Conservation (phyloP, 1,140 invertebrate species). For the Armadillidium nasatum region DNA sequence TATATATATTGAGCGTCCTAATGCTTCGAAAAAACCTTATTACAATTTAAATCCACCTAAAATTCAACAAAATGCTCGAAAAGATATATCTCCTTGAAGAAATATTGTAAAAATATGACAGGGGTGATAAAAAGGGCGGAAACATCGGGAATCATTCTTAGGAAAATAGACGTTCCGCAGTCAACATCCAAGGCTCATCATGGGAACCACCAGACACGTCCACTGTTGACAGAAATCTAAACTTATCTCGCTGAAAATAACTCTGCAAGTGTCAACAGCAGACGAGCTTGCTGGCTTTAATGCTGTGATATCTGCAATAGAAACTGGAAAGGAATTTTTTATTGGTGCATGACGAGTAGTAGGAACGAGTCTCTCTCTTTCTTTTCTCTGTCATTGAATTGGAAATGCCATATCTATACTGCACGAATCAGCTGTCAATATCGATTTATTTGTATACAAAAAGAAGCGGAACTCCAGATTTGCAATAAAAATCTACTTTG, state of each 20-base stretch:
- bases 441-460: slow-evolving; percentile 7
- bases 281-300: slow-evolving; percentile 10
- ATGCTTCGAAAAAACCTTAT: slow-evolving; percentile 1
- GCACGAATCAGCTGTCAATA: background rate
- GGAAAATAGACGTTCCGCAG: background rate
- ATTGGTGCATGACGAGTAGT: slow-evolving; percentile 3
- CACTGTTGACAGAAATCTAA: background rate
- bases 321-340: slow-evolving; percentile 8
- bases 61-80: slow-evolving; percentile 13
- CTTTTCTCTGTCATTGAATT: background rate
- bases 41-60: slow-evolving; percentile 6
- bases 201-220: background rate
- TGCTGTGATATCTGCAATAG: slow-evolving; percentile 10
- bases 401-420: background rate
- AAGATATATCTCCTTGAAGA: slow-evolving; percentile 13
- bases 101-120: slow-evolving; percentile 14
- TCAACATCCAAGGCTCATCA: background rate
- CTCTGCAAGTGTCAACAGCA: slow-evolving; percentile 5
- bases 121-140: background rate
- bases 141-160: background rate
- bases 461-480: background rate
- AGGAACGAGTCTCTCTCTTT: background rate
- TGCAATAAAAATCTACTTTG: background rate
- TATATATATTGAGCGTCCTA: background rate
- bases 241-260: slow-evolving; percentile 10